Percentiles rank a stretch among this genome's conserved stretches.
Evolutionary conservation across 2,888 invertebrate genomes (phyloP).

Genomic region (Caenorhabditis sp.): DNA sequence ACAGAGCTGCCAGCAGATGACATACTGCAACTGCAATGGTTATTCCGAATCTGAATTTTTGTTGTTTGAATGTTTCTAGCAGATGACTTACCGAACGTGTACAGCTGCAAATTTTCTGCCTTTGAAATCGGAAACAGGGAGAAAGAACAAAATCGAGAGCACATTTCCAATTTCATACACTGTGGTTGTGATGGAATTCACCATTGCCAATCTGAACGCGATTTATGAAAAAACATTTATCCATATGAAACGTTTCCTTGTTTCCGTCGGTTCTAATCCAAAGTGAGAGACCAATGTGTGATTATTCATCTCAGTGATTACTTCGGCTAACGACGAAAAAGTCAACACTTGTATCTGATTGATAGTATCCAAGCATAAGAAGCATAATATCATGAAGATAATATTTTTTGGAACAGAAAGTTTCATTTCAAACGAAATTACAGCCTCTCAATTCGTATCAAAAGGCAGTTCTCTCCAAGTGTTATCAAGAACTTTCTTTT

Average conservation of each 20-base stretch:
- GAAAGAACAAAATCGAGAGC: conserved; percentile 38
- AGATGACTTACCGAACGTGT: conserved; percentile 53
- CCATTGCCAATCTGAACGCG: conserved; percentile 62
- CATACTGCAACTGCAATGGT: conserved; percentile 20
- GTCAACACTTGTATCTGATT: conserved; percentile 51
- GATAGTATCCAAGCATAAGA: conserved; percentile 51
- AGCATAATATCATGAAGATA: conserved; percentile 44
- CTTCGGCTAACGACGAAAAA: conserved; percentile 55
- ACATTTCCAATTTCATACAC: conserved; percentile 20
- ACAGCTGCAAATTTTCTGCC: conserved; percentile 59
- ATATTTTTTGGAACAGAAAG: conserved; percentile 53
- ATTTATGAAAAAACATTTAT: conserved; percentile 1
- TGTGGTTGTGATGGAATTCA: conserved; percentile 49
- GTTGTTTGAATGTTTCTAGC: too few species aligned
- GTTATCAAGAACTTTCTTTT: too few species aligned
- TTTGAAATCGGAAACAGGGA: conserved; percentile 52
- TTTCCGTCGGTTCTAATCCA: conserved; percentile 44
- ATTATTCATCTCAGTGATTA: conserved; percentile 55
- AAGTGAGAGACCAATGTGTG: conserved; percentile 56
- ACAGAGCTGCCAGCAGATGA: conserved; percentile 48
- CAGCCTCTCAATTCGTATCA: too few species aligned
- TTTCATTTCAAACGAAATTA: too few species aligned
- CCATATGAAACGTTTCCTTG: not conserved
- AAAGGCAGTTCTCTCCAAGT: too few species aligned
- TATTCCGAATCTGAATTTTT: conserved; percentile 43